These are phyloP conservation scores for Corythaixoides concolor DNA, from an alignment of 2,113 vertebrate genomes.

Conservation along the genomic window DNA sequence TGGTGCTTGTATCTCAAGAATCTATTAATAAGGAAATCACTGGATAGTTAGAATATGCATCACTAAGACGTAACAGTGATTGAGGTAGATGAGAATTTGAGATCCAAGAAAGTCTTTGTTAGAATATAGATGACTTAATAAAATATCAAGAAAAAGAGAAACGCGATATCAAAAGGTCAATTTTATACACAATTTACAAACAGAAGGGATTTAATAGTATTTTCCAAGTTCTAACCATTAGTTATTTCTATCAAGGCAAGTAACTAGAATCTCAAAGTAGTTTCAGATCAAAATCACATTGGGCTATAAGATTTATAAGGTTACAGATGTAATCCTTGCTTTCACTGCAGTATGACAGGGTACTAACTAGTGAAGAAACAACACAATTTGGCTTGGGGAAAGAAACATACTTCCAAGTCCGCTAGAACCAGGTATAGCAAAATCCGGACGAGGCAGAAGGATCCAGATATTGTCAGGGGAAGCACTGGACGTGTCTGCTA, in stretches of 20 bases:
- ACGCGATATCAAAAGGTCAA: not conserved
- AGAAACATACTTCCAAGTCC: not conserved
- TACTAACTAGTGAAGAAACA: not conserved
- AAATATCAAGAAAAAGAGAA: not conserved
- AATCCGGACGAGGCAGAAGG: not conserved
- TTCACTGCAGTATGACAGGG: not conserved
- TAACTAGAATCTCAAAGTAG: not conserved
- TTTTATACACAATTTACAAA: not conserved
- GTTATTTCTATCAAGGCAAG: not conserved
- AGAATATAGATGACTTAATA: not conserved
- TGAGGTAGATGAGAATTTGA: not conserved
- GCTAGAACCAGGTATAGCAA: not conserved
- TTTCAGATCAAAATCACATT: not conserved
- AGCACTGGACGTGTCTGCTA: not conserved
- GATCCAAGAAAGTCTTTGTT: not conserved
- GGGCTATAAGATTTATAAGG: not conserved
- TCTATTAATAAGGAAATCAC: not conserved
- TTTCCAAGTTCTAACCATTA: not conserved
- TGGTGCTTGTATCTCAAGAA: not conserved
- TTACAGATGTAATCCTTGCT: not conserved
- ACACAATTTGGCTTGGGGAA: not conserved
- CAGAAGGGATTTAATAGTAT: not conserved
- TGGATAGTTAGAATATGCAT: not conserved
- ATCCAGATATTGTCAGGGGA: not conserved
- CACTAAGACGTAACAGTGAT: not conserved